These are phyloP conservation scores for Catagonus wagneri DNA, from an alignment of 2,113 vertebrate genomes.

Conservation along the genomic window DNA sequence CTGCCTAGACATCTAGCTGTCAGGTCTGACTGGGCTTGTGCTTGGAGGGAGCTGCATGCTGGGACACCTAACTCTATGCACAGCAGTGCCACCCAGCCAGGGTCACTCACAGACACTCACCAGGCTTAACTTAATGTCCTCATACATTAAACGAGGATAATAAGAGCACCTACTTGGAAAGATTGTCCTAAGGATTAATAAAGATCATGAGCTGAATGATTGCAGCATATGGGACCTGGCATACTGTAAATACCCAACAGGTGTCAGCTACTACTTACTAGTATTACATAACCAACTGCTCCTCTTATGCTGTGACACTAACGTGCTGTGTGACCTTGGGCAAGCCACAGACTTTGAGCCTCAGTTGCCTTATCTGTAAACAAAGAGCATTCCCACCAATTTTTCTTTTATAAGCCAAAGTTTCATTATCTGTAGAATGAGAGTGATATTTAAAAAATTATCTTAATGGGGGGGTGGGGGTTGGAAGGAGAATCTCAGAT, in stretches of 20 bases:
- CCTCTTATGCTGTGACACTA: not conserved
- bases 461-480: not conserved
- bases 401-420: not conserved
- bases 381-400: not conserved
- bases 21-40: slow-evolving; percentile 68
- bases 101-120: not conserved
- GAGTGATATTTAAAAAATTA: not conserved
- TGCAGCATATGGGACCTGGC: not conserved
- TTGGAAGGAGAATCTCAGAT: not conserved
- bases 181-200: not conserved
- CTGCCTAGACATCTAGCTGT: slow-evolving; percentile 75
- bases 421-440: slow-evolving; percentile 39
- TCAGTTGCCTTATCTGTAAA: slow-evolving; percentile 30
- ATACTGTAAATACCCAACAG: not conserved
- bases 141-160: not conserved
- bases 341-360: not conserved
- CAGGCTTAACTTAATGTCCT: not conserved
- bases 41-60: slow-evolving; percentile 43
- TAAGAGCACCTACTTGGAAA: not conserved
- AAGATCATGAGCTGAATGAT: not conserved
- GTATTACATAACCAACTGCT: not conserved
- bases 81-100: not conserved
- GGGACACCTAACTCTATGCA: not conserved
- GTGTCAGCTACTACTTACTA: not conserved
- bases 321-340: not conserved